Evolutionary conservation across 2,888 invertebrate species (phyloP), one percentile per base, ranked within the genome.

Genomic region (Epinotia demarniana): DNA sequence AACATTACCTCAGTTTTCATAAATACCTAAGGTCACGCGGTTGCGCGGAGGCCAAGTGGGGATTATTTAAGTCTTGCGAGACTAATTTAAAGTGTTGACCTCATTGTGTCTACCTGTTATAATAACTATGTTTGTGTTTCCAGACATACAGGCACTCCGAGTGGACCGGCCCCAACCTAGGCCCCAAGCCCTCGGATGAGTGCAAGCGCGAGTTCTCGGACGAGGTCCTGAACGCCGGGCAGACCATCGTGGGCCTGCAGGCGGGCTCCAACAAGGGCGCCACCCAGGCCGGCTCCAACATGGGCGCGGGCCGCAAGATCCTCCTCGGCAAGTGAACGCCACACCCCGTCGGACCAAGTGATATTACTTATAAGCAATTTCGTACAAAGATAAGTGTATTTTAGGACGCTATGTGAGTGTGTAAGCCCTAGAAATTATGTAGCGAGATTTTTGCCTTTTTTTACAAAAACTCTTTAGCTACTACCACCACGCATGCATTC

Each of bases 231-330:
- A 96, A 96, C 83, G 98, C 98, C 81, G 98, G 98, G 39, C 96
- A 99, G 93, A 96, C 96, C 81, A 95, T 98, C 85, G 97, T 99
- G 85, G 98, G 99, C 85, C 97, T 99, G 70, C 99, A 99, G 92
- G 98, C 98, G 82, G 99, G 99, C 77, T 97, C 96, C 90, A 99
- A 99, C 96, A 98, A 99, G 94, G 99, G 99, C 61, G 99, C 99
- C 83, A 97, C 97, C 77, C 99, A 99, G 92, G 96, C 98, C 43
- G 99, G 99, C 43, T 96, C 96, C 90, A 99, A 97, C 92, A 95
- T 98, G 77, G 99, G 99, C 79, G 98, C 98, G 80, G 96, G 97
- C 83, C 97, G 98, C 88, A 98, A 98, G 92, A 98, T 98, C 94
- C 95, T 98, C 87, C 95, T 98, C 89, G 98, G 98, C 95, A 98